These are phyloP conservation scores for Syrista parreyssii DNA, from an alignment of 2,888 invertebrate species.

Conservation along the genomic window DNA sequence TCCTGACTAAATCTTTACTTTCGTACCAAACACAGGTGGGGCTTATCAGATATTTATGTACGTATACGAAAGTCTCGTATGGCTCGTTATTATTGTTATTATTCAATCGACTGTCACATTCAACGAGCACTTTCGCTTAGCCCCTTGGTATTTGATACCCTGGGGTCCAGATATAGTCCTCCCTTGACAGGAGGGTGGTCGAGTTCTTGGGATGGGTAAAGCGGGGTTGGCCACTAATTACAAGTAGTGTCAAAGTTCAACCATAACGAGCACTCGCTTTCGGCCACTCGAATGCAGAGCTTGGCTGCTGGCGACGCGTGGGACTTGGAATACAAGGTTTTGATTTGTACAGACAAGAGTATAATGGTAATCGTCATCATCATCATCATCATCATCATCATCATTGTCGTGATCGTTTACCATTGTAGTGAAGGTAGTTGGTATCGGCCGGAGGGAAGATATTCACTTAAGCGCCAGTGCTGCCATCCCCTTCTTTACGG, in stretches of 20 bases:
- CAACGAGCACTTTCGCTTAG: neutral
- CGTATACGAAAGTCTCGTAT: neutral
- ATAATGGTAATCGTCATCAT: neutral
- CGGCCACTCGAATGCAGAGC: neutral
- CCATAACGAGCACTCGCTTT: neutral
- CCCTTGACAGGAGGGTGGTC: neutral
- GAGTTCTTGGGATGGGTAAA: neutral
- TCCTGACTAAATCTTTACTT: neutral
- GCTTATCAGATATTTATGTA: neutral
- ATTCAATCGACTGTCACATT: neutral
- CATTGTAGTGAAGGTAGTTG: neutral
- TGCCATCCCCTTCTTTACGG: neutral
- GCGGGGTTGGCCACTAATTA: neutral
- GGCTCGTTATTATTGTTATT: neutral
- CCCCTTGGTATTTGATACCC: neutral
- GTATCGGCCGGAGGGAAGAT: neutral
- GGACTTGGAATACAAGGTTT: neutral
- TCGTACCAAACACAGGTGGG: neutral
- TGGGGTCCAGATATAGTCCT: neutral
- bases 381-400: no score
- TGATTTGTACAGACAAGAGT: neutral
- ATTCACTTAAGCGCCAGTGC: conserved; percentile 52
- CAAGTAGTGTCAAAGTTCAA: neutral
- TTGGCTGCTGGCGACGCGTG: neutral
- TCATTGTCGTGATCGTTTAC: neutral